A percentile compares a stretch with the other conserved stretches of the same genome.
Conservation (phyloP, 2,113 vertebrate species). For the Microcebus jonahi region DNA sequence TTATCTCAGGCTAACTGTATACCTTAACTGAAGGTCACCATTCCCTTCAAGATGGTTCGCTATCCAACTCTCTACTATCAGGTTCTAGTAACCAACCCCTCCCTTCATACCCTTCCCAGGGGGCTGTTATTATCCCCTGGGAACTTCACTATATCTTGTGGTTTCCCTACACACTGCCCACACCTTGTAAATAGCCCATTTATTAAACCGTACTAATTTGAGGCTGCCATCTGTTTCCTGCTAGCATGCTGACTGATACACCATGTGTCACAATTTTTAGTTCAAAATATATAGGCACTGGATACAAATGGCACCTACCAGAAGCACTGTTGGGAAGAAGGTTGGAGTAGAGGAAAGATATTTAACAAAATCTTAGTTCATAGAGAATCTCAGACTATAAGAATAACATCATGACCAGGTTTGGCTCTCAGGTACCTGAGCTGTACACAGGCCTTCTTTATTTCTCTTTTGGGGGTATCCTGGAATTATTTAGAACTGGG, state of each 20-base stretch:
- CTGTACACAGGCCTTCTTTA: neutral
- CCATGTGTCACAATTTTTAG: slow-evolving; percentile 40
- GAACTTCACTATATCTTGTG: neutral
- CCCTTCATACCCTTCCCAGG: neutral
- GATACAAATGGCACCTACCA: neutral
- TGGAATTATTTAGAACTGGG: neutral
- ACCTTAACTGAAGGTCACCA: neutral
- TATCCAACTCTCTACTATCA: neutral
- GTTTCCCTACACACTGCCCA: neutral
- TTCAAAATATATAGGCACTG: slow-evolving; percentile 36
- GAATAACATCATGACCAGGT: neutral
- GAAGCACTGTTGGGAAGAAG: neutral
- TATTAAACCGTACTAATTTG: slow-evolving; percentile 51
- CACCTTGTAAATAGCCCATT: slow-evolving; percentile 49
- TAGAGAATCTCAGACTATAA: neutral
- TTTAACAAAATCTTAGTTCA: neutral
- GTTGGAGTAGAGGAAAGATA: neutral
- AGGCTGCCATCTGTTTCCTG: slow-evolving; percentile 60
- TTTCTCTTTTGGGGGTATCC: neutral
- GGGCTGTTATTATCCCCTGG: neutral
- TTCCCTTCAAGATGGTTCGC: neutral
- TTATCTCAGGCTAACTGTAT: neutral
- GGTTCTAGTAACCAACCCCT: neutral
- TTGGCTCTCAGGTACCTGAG: neutral
- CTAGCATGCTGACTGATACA: slow-evolving; percentile 29